Base-by-base conservation (phyloP, 2,888 invertebrate species). In the Heliconius erato region DNA sequence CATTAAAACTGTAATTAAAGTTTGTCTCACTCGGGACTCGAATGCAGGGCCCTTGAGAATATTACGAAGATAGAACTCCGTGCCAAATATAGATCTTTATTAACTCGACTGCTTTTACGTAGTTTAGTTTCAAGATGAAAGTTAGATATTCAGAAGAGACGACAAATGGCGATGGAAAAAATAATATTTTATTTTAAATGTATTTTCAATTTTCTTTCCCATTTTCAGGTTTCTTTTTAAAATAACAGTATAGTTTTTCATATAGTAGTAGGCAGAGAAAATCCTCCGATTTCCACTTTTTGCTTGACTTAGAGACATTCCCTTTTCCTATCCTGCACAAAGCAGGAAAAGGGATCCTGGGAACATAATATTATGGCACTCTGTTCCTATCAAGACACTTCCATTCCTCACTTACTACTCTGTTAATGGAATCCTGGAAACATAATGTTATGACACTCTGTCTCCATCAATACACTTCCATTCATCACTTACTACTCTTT, bases 1-100 rank as follows among this genome's bases (percentile, higher is more conserved):
- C 92, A 94, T 94, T 93, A 93, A 92, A 94, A 94, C 91, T 94
- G 94, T 94, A 94, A 94, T 94, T 93, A 94, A 85, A 94, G 92
- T 94, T 94, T 89, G 87, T 88, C 89, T 87, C 91, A 87, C 87
- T 82, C 87, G 90, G 82, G 90, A 91, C 89, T 90, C 88, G 89
- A 91, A 91, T 89, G 89, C 90, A 89, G 89, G 89, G 90, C 88
- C 88, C 82, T 84, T 83, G 84, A 83, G 84, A 74, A 84, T 85
- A 84, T 85, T 86, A 81, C 85, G 82, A 81, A 86, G 83, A 84
- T 86, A 85, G 81, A 82, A 82, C 84, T 85, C 67, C 63, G 83
- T 85, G 85, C 86, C 85, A 86, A 87, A 86, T 85, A 86, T 86
- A 85, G 83, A 84, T 82, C 86, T 84, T 83, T 84, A 83, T 86